These are phyloP conservation scores for Macropus fuliginosus DNA, from an alignment of 2,797 vertebrate species.

Conservation along the genomic window DNA sequence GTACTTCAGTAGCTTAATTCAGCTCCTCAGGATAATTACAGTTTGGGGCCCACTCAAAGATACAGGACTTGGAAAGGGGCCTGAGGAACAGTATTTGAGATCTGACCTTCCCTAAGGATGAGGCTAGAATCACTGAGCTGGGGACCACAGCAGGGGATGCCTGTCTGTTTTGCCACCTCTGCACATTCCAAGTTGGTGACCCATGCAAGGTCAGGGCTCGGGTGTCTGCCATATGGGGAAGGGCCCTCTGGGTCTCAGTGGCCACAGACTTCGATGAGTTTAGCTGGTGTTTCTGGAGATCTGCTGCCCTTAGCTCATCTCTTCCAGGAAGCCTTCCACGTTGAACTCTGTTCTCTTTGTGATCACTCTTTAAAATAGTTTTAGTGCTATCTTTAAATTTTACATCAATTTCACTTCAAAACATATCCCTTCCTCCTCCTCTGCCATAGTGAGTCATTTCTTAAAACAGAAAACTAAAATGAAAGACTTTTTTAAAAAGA, in stretches of 20 bases:
- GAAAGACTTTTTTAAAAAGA: background rate
- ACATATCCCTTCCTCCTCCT: background rate
- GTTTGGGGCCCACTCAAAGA: conserved; percentile 58
- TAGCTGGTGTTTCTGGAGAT: background rate
- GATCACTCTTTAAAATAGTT: background rate
- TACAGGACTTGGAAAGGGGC: background rate
- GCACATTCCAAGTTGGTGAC: conserved; percentile 1
- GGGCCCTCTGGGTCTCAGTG: background rate
- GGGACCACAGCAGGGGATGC: background rate
- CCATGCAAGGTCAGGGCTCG: background rate
- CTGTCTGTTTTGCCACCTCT: background rate
- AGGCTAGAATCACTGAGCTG: background rate
- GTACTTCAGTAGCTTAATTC: conserved; percentile 78
- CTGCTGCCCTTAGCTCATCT: background rate
- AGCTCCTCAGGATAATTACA: conserved; percentile 80
- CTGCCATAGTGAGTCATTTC: background rate
- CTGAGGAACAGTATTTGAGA: background rate
- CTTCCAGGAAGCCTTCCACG: background rate
- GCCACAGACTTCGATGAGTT: background rate
- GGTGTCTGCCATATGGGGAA: background rate
- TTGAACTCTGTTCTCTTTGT: background rate
- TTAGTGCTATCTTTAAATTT: background rate
- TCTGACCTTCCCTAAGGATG: conserved; percentile 1
- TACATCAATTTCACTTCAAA: background rate
- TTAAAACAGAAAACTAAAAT: background rate